Evolutionary conservation across 2,113 vertebrate genomes (phyloP).

Genomic region (Pristiophorus japonicus): DNA sequence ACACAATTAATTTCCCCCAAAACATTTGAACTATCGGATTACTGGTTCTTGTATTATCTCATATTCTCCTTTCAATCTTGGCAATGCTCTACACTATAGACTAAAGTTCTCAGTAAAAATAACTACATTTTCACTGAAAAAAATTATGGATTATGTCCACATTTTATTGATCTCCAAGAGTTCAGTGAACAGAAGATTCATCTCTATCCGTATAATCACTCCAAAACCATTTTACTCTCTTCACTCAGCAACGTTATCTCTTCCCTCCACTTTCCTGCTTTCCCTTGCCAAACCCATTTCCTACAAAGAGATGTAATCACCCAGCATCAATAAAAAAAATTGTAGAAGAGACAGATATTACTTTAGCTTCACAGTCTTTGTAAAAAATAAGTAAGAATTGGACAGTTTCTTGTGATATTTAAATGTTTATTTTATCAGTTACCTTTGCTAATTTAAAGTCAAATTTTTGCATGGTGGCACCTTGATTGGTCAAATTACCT

Average conservation of each 20-base stretch:
- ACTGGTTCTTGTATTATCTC: neutral
- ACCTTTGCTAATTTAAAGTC: neutral
- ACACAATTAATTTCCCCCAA: neutral
- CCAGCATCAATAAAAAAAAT: neutral
- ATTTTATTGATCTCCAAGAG: neutral
- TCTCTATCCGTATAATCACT: neutral
- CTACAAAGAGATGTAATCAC: slow-evolving; percentile 2
- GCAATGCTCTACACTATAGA: neutral
- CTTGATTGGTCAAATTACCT: neutral
- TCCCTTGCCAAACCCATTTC: neutral
- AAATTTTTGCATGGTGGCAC: neutral
- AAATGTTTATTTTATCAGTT: neutral
- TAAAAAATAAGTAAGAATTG: neutral
- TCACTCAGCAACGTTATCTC: neutral
- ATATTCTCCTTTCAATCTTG: neutral
- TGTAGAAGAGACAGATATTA: neutral
- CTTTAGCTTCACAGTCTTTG: neutral
- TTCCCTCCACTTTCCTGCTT: neutral
- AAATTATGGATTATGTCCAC: neutral
- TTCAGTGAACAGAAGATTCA: neutral
- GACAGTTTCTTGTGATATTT: neutral
- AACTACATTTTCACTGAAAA: neutral
- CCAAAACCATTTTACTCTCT: neutral
- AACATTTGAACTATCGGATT: neutral
- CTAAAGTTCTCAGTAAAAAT: neutral